These are phyloP conservation scores for Pyrrhosoma nymphula DNA, from an alignment of 2,888 invertebrate genomes.

Conservation along the genomic window DNA sequence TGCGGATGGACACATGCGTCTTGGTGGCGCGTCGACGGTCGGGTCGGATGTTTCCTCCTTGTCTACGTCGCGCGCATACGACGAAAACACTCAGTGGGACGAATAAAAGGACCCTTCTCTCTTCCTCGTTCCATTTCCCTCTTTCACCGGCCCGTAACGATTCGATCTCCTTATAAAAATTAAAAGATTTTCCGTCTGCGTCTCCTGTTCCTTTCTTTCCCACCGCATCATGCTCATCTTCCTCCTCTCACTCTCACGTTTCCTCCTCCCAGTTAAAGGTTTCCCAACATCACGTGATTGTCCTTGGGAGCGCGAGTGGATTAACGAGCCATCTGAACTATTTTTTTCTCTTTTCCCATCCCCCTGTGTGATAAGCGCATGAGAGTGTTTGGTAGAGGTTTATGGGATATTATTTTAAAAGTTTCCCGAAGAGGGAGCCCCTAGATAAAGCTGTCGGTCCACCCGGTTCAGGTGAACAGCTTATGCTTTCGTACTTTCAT, in stretches of 20 bases:
- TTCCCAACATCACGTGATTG: conserved; percentile 61
- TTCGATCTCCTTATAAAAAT: conserved; percentile 7
- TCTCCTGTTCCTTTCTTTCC: no score
- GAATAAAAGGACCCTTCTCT: conserved; percentile 17
- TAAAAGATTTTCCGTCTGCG: neutral
- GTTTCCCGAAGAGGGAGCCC: neutral
- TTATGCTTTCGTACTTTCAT: neutral
- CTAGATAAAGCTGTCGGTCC: neutral
- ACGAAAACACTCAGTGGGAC: neutral
- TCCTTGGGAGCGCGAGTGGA: conserved; percentile 52
- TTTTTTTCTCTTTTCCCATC: neutral
- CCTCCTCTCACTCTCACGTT: neutral
- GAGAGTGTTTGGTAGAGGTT: conserved; percentile 36
- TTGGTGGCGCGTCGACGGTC: neutral
- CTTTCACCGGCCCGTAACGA: neutral
- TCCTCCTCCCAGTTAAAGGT: neutral
- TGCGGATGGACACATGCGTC: no score
- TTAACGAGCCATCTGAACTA: conserved; percentile 48
- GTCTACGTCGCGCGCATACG: neutral
- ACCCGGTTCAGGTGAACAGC: neutral
- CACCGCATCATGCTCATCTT: neutral
- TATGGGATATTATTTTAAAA: conserved; percentile 7
- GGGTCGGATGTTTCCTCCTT: neutral
- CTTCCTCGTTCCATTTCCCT: neutral
- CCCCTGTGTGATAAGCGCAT: neutral